Conservation (phyloP, 2,888 invertebrate species). For the Ochropacha duplaris region DNA sequence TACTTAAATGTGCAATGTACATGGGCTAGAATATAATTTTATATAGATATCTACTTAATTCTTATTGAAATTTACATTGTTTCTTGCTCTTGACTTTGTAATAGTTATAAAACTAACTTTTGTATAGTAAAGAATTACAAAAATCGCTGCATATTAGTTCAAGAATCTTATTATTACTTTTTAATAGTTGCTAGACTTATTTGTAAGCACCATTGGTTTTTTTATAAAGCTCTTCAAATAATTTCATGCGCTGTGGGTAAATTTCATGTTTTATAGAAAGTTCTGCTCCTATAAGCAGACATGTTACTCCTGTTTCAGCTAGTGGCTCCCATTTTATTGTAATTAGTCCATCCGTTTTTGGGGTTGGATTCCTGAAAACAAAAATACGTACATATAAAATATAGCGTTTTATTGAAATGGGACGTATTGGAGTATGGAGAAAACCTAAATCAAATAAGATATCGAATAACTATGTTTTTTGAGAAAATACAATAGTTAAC, state of each 20-base stretch:
- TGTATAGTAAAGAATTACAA: too few species aligned
- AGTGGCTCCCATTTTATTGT: conserved; percentile 63
- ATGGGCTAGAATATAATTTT: not conserved
- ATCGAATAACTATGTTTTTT: too few species aligned
- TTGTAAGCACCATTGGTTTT: conserved; percentile 20
- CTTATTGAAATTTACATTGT: too few species aligned
- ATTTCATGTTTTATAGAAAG: conserved; percentile 57
- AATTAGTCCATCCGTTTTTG: conserved; percentile 43
- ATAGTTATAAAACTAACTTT: too few species aligned
- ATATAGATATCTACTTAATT: not conserved
- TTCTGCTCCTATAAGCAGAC: conserved; percentile 59
- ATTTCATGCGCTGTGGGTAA: conserved; percentile 53
- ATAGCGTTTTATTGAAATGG: too few species aligned
- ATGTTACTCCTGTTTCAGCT: conserved; percentile 39
- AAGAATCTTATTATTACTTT: not conserved
- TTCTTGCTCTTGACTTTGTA: too few species aligned
- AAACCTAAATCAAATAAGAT: too few species aligned
- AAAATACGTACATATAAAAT: conserved; percentile 6
- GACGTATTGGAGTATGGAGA: too few species aligned
- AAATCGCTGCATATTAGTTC: too few species aligned
- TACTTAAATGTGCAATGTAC: not conserved
- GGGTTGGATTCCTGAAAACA: conserved; percentile 69
- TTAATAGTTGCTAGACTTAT: not conserved
- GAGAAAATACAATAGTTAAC: not conserved
- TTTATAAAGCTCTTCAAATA: conserved; percentile 58